Conservation (phyloP, 2,888 invertebrate genomes). For the Phytoseiulus persimilis region DNA sequence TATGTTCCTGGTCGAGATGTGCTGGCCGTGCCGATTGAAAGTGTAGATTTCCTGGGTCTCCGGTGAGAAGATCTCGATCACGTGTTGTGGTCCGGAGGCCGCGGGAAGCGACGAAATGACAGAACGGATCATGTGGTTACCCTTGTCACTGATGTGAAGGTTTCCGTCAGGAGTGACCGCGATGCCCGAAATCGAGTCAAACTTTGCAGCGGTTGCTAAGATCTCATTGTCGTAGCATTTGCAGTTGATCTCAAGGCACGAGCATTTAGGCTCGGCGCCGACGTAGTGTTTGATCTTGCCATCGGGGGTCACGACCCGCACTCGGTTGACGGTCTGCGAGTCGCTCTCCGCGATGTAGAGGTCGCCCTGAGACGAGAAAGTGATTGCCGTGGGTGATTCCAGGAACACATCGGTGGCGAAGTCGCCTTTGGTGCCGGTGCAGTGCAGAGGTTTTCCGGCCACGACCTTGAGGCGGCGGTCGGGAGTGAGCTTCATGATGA, state of each 20-base stretch:
- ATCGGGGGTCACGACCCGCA: slow-evolving; percentile 50
- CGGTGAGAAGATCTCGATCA: slow-evolving; percentile 72
- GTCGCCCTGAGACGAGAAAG: slow-evolving; percentile 83
- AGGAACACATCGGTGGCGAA: slow-evolving; percentile 53
- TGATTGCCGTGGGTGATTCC: slow-evolving; percentile 76
- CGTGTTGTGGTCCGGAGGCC: slow-evolving; percentile 42
- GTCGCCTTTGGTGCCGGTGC: slow-evolving; percentile 50
- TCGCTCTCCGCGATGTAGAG: slow-evolving; percentile 88
- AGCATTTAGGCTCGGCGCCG: slow-evolving; percentile 52
- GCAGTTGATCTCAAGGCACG: slow-evolving; percentile 51
- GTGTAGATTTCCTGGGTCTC: slow-evolving; percentile 87
- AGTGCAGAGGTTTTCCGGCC: slow-evolving; percentile 87
- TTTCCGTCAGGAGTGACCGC: slow-evolving; percentile 93
- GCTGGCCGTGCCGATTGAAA: slow-evolving; percentile 86
- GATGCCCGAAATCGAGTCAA: slow-evolving; percentile 58
- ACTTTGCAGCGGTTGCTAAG: slow-evolving; percentile 51
- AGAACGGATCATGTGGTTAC: slow-evolving; percentile 51
- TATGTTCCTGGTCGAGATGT: slow-evolving; percentile 83
- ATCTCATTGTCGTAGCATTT: slow-evolving; percentile 51
- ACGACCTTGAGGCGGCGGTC: slow-evolving; percentile 73
- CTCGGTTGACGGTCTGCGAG: slow-evolving; percentile 57
- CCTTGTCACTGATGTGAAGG: slow-evolving; percentile 86
- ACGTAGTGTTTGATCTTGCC: slow-evolving; percentile 51
- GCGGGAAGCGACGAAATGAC: slow-evolving; percentile 57
- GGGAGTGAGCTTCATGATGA: slow-evolving; percentile 79